These are phyloP conservation scores for Dascyllus trimaculatus DNA, from an alignment of 2,113 vertebrate species.

Conservation along the genomic window DNA sequence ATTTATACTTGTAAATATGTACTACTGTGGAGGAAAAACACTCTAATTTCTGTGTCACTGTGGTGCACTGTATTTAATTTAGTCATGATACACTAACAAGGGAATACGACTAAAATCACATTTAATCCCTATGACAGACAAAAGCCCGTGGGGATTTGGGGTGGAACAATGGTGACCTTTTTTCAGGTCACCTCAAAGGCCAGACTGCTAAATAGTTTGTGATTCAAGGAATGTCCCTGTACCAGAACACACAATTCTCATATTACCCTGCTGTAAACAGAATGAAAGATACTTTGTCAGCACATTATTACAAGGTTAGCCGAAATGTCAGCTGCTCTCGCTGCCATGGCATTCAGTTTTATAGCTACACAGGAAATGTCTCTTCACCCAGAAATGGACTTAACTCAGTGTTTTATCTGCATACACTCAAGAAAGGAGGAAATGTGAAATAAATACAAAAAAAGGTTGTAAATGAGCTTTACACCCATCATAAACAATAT, in stretches of 20 bases:
- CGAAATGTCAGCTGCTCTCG: constrained; percentile 65
- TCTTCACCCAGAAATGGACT: constrained; percentile 16
- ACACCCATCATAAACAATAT: neutral
- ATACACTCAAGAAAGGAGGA: neutral
- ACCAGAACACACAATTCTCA: constrained; percentile 54
- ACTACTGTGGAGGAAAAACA: neutral
- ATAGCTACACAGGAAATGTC: constrained; percentile 43
- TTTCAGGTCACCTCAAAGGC: constrained; percentile 36
- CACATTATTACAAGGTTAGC: constrained; percentile 75
- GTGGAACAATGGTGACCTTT: constrained; percentile 43
- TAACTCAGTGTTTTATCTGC: constrained; percentile 31
- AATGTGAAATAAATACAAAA: constrained; percentile 12
- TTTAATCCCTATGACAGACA: constrained; percentile 47
- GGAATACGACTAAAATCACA: constrained; percentile 17
- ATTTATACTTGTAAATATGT: neutral
- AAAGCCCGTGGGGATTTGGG: constrained; percentile 17
- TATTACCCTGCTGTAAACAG: constrained; percentile 62
- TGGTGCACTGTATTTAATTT: neutral
- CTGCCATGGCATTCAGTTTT: constrained; percentile 60
- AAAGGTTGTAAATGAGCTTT: neutral
- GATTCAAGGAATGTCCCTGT: constrained; percentile 31
- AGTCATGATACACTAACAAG: neutral
- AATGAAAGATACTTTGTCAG: constrained; percentile 66
- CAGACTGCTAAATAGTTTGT: constrained; percentile 23
- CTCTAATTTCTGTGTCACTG: too few relatives aligned